Conservation (phyloP, 2,113 vertebrate species). For the Ceuthmochares aereus region DNA sequence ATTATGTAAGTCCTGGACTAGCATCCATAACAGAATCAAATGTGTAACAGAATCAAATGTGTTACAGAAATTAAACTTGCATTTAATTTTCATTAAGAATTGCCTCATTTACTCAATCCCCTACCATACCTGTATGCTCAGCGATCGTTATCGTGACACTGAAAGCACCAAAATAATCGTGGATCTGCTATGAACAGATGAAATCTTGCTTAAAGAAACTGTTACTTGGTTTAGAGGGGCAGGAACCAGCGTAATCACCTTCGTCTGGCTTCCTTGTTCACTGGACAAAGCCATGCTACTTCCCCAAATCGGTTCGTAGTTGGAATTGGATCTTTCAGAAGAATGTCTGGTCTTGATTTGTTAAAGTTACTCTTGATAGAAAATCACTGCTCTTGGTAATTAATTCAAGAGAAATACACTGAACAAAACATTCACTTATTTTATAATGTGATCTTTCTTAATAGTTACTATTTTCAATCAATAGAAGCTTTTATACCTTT, state of each 20-base stretch:
- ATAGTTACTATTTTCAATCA: not conserved
- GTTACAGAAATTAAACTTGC: conserved; percentile 50
- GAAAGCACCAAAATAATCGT: not conserved
- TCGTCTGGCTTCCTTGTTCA: not conserved
- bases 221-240: not conserved
- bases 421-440: not conserved
- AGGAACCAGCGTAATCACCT: not conserved
- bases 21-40: conserved; percentile 55
- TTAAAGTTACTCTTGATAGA: not conserved
- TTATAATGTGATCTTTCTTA: not conserved
- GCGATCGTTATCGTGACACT: not conserved
- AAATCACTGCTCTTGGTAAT: not conserved
- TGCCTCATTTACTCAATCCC: not conserved
- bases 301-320: not conserved
- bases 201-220: not conserved
- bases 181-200: not conserved
- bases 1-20: conserved; percentile 25
- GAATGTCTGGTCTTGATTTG: not conserved
- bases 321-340: not conserved
- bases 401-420: not conserved
- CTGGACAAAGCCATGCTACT: not conserved
- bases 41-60: conserved; percentile 37
- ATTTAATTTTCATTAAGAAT: conserved; percentile 62
- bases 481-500: not conserved
- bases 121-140: not conserved